Base-by-base conservation (phyloP, 2,888 invertebrate genomes). In the Tetranychus truncatus region DNA sequence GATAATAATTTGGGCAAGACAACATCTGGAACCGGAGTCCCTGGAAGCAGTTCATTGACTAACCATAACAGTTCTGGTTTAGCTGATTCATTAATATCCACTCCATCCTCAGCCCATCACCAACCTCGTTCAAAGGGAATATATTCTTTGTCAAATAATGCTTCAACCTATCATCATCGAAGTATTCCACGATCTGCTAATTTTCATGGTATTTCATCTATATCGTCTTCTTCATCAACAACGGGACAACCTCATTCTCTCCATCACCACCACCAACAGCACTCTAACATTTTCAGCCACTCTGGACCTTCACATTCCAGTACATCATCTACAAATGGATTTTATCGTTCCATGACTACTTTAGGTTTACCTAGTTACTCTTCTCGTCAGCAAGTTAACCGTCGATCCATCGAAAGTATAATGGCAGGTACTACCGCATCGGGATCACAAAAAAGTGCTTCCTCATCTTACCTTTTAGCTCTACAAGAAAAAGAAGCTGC, bases 321-420 rank as follows among this genome's bases (percentile, higher is more conserved):
- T 15, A 75, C 73, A 1, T 78, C 78, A 21, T 77, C 77, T 45
- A 72, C 77, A 18, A 72, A 72, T 55, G 77, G 75, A 21, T 77
- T 80, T 73, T 78, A 80, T 75, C 78, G 79, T 11, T 80, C 79
- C 73, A 79, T 79, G 75, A 79, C 79, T 45, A 78, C 79, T 20
- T 78, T 80, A 45, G 78, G 79, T 5, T 15, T 45, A n/a, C 83
- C 69, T 9, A 74, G 71, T 65, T 67, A 74, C n/a, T 66, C 74
- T 34, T 75, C 73, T 72, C 75, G 76, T 9, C 75, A 76, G 45
- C 45, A 55, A 6, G 45, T 75, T 46, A 76, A 76, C 65, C 73
- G 76, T 65, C 73, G 75, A 74, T 76, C 76, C 5, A 74, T 76
- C 45, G 76, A 76, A 66, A 75, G 75, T 21, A 71, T 76, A 11